Evolutionary conservation across 2,888 invertebrate species (phyloP).

Genomic region (Ernsta delagoae): DNA sequence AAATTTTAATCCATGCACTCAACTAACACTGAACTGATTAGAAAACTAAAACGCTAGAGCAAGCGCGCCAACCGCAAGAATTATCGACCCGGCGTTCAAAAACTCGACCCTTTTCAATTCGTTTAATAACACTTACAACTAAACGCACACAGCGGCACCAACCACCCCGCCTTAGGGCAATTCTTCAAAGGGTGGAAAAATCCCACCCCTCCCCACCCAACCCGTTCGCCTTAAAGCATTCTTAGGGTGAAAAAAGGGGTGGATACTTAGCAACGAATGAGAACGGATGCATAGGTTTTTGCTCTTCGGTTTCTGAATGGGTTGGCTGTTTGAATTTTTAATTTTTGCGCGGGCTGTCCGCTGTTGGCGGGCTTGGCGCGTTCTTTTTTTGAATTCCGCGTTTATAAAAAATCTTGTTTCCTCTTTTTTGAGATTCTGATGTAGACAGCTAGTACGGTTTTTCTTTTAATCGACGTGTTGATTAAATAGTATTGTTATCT

Average conservation of each 20-base stretch:
- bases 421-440: not conserved
- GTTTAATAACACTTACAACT: slow-evolving; percentile 73
- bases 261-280: slow-evolving; percentile 80
- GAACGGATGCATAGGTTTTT: slow-evolving; percentile 66
- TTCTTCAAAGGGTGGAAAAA: slow-evolving; percentile 85
- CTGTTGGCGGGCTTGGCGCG: not conserved
- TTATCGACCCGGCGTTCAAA: slow-evolving; percentile 64
- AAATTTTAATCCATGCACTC: slow-evolving; percentile 1
- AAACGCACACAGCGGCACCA: slow-evolving; percentile 67
- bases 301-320: slow-evolving; percentile 49
- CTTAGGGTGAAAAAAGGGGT: slow-evolving; percentile 83
- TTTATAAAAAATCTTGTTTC: slow-evolving; percentile 1
- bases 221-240: slow-evolving; percentile 78
- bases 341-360: slow-evolving; percentile 16
- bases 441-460: not conserved
- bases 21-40: slow-evolving; percentile 22
- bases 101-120: slow-evolving; percentile 80
- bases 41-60: slow-evolving; percentile 34
- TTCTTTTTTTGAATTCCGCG: slow-evolving; percentile 6
- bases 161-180: slow-evolving; percentile 79
- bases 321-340: slow-evolving; percentile 30
- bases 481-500: too few relatives aligned
- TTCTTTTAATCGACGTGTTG: too few relatives aligned
- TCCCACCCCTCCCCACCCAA: slow-evolving; percentile 57
- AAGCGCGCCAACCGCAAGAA: slow-evolving; percentile 44